Evolutionary conservation across 2,113 vertebrate species (phyloP), one percentile per base, ranked within the genome.

Genomic region (Pogonocichla stellata): DNA sequence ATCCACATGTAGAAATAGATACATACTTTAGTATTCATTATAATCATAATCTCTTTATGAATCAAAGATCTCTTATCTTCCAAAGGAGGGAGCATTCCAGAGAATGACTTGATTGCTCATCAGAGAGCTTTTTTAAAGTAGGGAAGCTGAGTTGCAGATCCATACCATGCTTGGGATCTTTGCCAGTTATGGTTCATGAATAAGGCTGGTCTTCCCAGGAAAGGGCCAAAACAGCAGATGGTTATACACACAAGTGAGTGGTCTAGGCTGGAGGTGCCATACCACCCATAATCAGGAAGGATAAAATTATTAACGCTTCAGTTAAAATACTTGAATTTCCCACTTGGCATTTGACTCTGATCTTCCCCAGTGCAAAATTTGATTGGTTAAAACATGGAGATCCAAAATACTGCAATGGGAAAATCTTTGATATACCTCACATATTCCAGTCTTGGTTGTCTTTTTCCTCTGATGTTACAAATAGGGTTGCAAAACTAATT

Each of bases 101-200:
- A 77, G 10, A 29, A 29, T n/a, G 3, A 48, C 57, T 43, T 48
- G n/a, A 19, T 40, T 75, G 31, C 5, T 62, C 17, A 38, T 10
- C 19, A 67, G 28, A 54, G 40, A 60, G 14, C 1, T 17, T 47
- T 81, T 78, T 42, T 34, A 8, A 78, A 67, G 14, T 9, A 56
- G 12, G 29, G 38, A 79, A 82, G 20, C 4, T 71, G 33, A 80
- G 16, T 12, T 60, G 18, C 33, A 77, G 29, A 12, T 38, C 2
- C 4, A 40, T 24, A 17, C 4, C n/a, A 50, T 36, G 17, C 18
- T 81, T 51, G 60, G 31, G 20, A 33, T 42, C 20, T 38, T 29
- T 71, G 29, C 10, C 24, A 34, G 1, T 3, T 8, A 38, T 5
- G 2, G 0, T 18, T 67, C 13, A 51, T 25, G 34, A 19, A 74